Conservation (phyloP, 1,140 invertebrate species). For the Anastrepha obliqua region DNA sequence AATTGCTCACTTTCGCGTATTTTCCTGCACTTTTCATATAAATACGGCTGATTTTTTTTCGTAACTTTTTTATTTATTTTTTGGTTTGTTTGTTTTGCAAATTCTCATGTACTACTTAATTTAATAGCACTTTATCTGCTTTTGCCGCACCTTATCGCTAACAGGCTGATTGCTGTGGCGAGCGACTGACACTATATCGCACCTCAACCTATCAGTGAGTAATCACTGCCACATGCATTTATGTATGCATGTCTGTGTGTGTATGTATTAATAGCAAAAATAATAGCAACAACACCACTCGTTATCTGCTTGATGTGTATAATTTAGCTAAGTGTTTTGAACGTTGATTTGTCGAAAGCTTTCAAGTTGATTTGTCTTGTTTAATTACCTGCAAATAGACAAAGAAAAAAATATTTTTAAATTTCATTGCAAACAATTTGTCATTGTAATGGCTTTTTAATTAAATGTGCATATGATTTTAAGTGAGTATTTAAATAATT, state of each 20-base stretch:
- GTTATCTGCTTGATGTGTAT: constrained; percentile 16
- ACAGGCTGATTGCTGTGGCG: neutral
- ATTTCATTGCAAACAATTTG: neutral
- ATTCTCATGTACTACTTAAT: neutral
- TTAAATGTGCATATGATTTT: constrained; percentile 35
- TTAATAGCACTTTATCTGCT: constrained; percentile 45
- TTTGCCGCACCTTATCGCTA: constrained; percentile 14
- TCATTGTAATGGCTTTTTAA: neutral
- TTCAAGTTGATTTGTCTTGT: constrained; percentile 36
- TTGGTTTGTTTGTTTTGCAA: neutral
- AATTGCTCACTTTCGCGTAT: constrained; percentile 41
- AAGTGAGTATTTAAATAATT: constrained; percentile 7
- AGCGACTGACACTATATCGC: constrained; percentile 2
- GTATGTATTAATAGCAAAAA: neutral
- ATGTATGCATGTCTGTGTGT: neutral
- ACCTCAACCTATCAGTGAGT: constrained; percentile 7
- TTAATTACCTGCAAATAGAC: constrained; percentile 45
- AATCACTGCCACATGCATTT: neutral
- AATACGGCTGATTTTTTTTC: neutral
- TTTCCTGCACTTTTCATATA: neutral
- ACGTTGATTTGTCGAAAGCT: constrained; percentile 25
- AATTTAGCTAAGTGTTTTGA: constrained; percentile 33
- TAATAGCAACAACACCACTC: neutral
- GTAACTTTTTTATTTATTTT: neutral
- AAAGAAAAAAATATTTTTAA: constrained; percentile 20